Evolutionary conservation across 2,888 invertebrate genomes (phyloP), one percentile per base, ranked within the genome.

Genomic region (Mantis religiosa): DNA sequence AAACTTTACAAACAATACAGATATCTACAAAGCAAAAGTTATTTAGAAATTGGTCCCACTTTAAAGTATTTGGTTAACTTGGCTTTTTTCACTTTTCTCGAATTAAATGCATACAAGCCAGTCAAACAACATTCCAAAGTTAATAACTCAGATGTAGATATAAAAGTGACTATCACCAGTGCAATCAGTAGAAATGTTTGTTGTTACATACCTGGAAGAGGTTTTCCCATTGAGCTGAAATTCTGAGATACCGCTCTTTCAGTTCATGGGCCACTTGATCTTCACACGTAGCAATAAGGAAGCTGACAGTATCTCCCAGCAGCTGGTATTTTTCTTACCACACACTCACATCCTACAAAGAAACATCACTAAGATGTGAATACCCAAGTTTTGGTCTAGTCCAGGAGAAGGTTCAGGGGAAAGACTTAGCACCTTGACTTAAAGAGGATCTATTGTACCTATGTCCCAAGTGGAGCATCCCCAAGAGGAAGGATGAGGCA

Each of bases 321-420:
- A 96, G 93, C 92, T 97, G 96, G 91, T 97, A 97, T 92, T 97
- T 97, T 92, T 98, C 98, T 92, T 97, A 97, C 98, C 98, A 98
- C 2, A 97, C 95, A 84, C 96, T 97, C 88, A 99, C 95, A 92
- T 99, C 98, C 93, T 98, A 96, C 90, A 93, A 54, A 28, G 88
- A 28, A 41, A 41, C 9, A 27, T 82, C 28, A 82, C 7, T 28
- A 27, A 82, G 25, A 83, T 82, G 54, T 81, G 27, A 84, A 41
- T 86, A n/a, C 82, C n/a, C 34, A 15, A 41, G 20, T 82, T n/a
- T 86, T 82, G 27, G n/a, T 30, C n/a, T n/a, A n/a, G n/a, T n/a
- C n/a, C n/a, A n/a, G n/a, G n/a, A n/a, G n/a, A n/a, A n/a, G n/a
- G n/a, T n/a, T n/a, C n/a, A n/a, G n/a, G n/a, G n/a, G n/a, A n/a